These are phyloP conservation scores for Rhea pennata DNA, from an alignment of 2,113 vertebrate species.

Conservation along the genomic window DNA sequence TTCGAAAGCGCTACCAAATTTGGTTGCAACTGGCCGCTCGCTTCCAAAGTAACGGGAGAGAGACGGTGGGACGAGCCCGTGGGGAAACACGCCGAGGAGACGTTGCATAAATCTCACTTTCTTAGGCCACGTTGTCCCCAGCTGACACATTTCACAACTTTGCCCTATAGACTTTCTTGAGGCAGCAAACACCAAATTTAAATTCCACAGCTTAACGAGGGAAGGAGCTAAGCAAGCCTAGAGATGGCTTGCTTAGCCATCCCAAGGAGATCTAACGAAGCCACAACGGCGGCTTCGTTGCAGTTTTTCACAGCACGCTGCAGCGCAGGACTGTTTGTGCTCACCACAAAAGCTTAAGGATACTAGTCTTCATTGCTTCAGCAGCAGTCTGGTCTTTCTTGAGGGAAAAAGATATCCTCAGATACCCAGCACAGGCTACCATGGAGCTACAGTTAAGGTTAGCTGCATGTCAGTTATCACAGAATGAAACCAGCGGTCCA, in stretches of 20 bases:
- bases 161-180: background rate
- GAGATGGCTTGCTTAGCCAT: no score
- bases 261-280: background rate
- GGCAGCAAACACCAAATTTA: fast-evolving
- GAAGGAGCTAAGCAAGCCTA: background rate
- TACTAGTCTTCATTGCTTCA: fast-evolving
- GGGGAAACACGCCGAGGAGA: no score
- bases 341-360: fast-evolving
- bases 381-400: background rate
- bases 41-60: no score
- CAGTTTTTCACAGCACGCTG: no score
- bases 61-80: no score
- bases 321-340: background rate
- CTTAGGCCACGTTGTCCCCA: no score
- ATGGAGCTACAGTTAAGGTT: no score
- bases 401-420: background rate
- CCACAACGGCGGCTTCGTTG: background rate
- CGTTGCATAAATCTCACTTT: no score
- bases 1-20: background rate
- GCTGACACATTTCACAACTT: no score
- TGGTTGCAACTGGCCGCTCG: background rate
- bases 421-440: fast-evolving
- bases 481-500: background rate
- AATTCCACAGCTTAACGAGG: no score
- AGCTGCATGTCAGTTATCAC: background rate